Conservation (phyloP, 2,888 invertebrate species). For the Athrips mouffetella region DNA sequence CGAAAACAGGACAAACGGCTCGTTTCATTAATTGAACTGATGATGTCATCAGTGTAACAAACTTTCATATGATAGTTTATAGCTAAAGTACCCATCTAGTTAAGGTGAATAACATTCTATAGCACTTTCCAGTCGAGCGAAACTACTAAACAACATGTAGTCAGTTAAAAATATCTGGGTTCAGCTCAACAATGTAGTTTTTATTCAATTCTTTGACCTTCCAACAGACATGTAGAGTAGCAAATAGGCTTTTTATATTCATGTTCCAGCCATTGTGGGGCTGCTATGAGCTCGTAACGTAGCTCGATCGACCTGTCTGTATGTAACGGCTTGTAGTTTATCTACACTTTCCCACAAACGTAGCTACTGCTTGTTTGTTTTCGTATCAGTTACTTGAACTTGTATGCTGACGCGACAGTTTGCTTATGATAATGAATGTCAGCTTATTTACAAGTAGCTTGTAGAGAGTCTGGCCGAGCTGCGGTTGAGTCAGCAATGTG, state of each 20-base stretch:
- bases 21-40: not conserved
- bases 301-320: not conserved
- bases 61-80: too few species aligned
- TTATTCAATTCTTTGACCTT: conserved; percentile 4
- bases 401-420: not conserved
- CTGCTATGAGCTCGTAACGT: not conserved
- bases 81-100: too few species aligned
- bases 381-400: conserved; percentile 2
- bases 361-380: not conserved
- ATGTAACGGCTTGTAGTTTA: not conserved
- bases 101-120: too few species aligned
- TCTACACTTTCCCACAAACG: not conserved
- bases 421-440: not conserved
- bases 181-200: conserved; percentile 1
- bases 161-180: conserved; percentile 1
- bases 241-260: conserved; percentile 8
- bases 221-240: not conserved
- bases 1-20: conserved; percentile 1
- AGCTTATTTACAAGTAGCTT: not conserved
- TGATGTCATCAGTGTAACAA: too few species aligned
- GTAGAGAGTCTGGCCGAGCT: not conserved
- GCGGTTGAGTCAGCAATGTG: not conserved
- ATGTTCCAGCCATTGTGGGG: not conserved
- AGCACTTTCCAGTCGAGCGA: too few species aligned
- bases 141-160: too few species aligned